These are phyloP conservation scores for Trachelus iudaicus DNA, from an alignment of 2,888 invertebrate species.

Conservation along the genomic window DNA sequence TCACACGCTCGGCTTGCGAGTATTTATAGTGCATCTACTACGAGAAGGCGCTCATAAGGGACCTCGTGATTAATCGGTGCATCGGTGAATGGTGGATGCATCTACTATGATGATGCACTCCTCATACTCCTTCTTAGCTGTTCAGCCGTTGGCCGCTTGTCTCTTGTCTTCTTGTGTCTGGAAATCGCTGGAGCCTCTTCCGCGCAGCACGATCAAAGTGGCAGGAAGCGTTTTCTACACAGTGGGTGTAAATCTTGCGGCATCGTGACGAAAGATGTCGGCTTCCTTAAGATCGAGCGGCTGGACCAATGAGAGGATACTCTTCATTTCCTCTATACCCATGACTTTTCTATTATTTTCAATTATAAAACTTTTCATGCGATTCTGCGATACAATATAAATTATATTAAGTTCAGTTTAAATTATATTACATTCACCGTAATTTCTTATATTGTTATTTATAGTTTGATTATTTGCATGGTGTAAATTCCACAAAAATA, in stretches of 20 bases:
- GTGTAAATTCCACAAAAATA: too few relatives aligned
- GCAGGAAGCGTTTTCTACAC: not conserved
- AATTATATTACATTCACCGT: too few relatives aligned
- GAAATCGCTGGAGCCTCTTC: not conserved
- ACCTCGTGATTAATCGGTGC: conserved; percentile 1
- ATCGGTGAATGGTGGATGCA: not conserved
- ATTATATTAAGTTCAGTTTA: too few relatives aligned
- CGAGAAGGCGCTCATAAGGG: conserved; percentile 2
- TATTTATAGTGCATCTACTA: conserved; percentile 7
- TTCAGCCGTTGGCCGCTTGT: not conserved
- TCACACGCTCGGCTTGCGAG: conserved; percentile 2
- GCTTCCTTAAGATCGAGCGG: not conserved
- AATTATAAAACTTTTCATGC: too few relatives aligned
- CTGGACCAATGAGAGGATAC: not conserved
- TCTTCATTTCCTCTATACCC: not conserved
- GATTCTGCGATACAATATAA: too few relatives aligned
- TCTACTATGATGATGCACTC: not conserved
- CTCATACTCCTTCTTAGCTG: not conserved
- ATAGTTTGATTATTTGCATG: too few relatives aligned
- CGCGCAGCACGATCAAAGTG: conserved; percentile 5
- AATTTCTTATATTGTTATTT: too few relatives aligned
- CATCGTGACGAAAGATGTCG: not conserved
- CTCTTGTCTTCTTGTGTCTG: not conserved
- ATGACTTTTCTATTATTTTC: not conserved
- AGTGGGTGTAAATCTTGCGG: not conserved